Conservation (phyloP, 2,888 invertebrate species). For the Meiosimyza decipiens region DNA sequence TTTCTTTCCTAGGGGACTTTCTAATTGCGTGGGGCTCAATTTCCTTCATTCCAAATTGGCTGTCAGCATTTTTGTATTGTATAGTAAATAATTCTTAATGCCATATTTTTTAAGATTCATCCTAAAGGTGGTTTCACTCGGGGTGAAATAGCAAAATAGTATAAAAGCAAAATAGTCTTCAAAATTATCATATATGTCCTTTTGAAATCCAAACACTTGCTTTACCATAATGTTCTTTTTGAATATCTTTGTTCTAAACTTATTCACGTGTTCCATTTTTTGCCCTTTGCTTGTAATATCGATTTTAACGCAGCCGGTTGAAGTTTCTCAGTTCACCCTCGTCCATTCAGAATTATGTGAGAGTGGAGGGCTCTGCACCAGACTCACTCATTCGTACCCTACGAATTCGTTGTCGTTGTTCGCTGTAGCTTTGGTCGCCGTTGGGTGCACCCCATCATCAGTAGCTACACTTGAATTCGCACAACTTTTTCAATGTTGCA, state of each 20-base stretch:
- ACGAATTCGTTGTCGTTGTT: neutral
- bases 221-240: too few species aligned
- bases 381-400: neutral
- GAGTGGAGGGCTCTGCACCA: neutral
- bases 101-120: too few species aligned
- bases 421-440: too few species aligned
- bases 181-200: too few species aligned
- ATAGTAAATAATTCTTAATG: too few species aligned
- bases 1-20: too few species aligned
- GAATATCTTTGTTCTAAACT: neutral
- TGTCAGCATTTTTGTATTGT: too few species aligned
- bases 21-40: too few species aligned
- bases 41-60: too few species aligned
- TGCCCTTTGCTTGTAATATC: conserved; percentile 8
- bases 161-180: too few species aligned
- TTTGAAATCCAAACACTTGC: neutral
- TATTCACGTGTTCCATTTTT: conserved; percentile 4
- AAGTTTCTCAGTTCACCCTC: neutral
- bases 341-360: neutral
- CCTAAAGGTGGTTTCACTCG: too few species aligned
- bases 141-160: too few species aligned
- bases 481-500: conserved; percentile 36
- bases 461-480: conserved; percentile 34
- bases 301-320: conserved; percentile 6
- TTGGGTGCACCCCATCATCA: neutral